Percentiles rank a stretch among this genome's conserved stretches.
Evolutionary conservation across 2,888 invertebrate genomes (phyloP).

Genomic region (Erannis defoliaria): DNA sequence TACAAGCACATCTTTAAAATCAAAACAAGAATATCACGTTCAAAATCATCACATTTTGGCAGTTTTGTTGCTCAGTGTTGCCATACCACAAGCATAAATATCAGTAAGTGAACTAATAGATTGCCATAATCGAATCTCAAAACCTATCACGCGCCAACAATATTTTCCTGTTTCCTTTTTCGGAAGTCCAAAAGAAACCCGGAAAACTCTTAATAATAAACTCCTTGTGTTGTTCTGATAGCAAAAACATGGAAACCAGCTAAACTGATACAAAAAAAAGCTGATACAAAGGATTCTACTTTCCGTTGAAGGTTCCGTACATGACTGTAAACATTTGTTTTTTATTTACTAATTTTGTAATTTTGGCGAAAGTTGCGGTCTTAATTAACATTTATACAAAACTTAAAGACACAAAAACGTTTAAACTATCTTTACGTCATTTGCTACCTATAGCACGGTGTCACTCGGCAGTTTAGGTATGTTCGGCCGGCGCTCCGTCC

Average conservation of each 20-base stretch:
- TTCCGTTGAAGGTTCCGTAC: not conserved
- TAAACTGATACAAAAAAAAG: slow-evolving; percentile 14
- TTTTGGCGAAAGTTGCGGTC: no score
- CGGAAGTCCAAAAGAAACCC: not conserved
- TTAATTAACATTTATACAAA: no score
- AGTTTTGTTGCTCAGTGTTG: no score
- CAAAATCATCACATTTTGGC: no score
- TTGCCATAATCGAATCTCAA: not conserved
- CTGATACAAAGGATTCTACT: not conserved
- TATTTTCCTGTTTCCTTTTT: slow-evolving; percentile 10
- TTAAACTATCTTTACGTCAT: no score
- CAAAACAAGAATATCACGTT: no score
- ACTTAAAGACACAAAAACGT: no score
- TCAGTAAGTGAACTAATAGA: not conserved
- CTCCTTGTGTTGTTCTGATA: slow-evolving; percentile 24
- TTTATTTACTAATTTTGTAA: no score
- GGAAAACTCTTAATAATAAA: slow-evolving; percentile 21
- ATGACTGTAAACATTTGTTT: not conserved
- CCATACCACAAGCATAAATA: not conserved
- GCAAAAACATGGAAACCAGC: slow-evolving; percentile 23
- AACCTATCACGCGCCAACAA: slow-evolving; percentile 4
- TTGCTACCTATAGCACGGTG: no score
- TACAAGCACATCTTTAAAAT: no score
- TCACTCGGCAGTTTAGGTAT: no score
- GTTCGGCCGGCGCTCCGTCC: no score